phyloP scores from a whole-genome alignment of 2,888 invertebrate genomes.

The Xestia xanthographa region DNA sequence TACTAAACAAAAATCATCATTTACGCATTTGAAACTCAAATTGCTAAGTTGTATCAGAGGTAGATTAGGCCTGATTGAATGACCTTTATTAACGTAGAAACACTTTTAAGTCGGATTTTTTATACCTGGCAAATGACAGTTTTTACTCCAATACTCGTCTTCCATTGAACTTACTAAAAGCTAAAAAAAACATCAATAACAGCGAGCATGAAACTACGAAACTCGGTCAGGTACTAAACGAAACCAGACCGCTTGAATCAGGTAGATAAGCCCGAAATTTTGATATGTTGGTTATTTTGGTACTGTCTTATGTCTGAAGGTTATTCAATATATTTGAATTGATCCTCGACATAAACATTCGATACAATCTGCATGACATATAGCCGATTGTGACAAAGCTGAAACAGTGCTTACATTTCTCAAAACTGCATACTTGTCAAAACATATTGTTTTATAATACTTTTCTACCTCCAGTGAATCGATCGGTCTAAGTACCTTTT shows the following conservation, averaged over 20 bases:
- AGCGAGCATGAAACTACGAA: neutral
- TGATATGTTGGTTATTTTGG: neutral
- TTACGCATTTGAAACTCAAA: no score
- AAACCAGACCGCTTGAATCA: neutral
- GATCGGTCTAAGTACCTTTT: neutral
- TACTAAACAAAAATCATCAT: no score
- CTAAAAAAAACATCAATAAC: neutral
- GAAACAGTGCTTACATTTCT: neutral
- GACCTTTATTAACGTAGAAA: no score
- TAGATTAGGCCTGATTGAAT: no score
- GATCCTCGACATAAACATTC: neutral
- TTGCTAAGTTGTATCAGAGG: no score
- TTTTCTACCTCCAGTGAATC: neutral
- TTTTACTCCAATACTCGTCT: neutral
- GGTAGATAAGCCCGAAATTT: neutral
- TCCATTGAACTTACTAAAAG: slow-evolving; percentile 10
- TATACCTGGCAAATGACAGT: neutral
- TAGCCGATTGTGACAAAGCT: neutral
- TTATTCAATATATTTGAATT: neutral
- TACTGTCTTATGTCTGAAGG: neutral
- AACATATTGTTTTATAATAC: neutral
- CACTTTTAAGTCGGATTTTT: no score
- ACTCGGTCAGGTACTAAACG: slow-evolving; percentile 1
- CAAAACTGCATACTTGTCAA: neutral
- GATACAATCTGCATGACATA: neutral